A percentile compares a stretch with the other conserved stretches of the same genome.
phyloP scores from a whole-genome alignment of 2,113 vertebrate species.

The Neolamprologus sp. region DNA sequence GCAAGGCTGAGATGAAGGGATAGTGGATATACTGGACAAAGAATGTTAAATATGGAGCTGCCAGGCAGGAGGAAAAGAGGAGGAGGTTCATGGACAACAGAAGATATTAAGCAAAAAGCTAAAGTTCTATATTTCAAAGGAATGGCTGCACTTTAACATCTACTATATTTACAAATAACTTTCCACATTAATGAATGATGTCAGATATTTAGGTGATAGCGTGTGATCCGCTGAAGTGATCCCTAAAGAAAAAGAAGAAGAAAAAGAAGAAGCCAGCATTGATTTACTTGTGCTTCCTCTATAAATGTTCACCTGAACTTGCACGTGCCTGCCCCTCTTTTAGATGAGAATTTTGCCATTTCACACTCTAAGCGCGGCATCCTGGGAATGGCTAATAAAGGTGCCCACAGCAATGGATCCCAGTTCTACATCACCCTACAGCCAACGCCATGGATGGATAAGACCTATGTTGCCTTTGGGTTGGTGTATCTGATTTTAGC shows the following conservation, averaged over 20 bases:
- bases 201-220: neutral
- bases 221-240: neutral
- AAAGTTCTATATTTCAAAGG: neutral
- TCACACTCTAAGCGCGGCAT: slow-evolving; percentile 76
- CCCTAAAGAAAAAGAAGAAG: neutral
- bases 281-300: neutral
- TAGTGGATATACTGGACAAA: neutral
- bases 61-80: neutral
- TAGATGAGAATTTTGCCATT: slow-evolving; percentile 84
- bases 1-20: neutral
- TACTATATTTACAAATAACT: neutral
- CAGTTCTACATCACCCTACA: slow-evolving; percentile 91
- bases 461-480: slow-evolving; percentile 87
- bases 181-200: neutral
- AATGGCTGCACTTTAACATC: neutral
- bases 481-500: slow-evolving; percentile 51
- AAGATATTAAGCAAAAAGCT: neutral
- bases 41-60: neutral
- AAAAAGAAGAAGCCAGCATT: neutral
- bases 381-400: slow-evolving; percentile 84
- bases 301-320: neutral
- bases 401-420: slow-evolving; percentile 80
- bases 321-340: neutral
- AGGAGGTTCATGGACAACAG: neutral
- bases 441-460: slow-evolving; percentile 77